Conservation (phyloP, 2,888 invertebrate species). For the Caenorhabditis drosophilae region DNA sequence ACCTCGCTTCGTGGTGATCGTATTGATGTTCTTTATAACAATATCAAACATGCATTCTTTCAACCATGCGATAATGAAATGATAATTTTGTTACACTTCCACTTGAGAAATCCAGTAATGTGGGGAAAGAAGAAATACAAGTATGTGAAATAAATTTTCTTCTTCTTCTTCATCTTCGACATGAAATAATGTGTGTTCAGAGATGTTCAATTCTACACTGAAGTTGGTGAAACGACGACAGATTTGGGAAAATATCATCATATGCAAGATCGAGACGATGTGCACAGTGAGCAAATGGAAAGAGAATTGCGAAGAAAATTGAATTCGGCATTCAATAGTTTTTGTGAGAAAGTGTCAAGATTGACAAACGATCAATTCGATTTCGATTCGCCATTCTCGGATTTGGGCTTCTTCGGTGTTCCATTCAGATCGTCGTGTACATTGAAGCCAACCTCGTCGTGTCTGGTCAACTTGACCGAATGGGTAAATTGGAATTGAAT, state of each 20-base stretch:
- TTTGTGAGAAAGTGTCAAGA: constrained; percentile 89
- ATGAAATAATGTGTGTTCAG: constrained; percentile 6
- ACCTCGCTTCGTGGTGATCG: constrained; percentile 99
- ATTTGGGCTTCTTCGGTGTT: constrained; percentile 95
- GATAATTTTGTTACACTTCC: constrained; percentile 98
- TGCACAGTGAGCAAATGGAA: constrained; percentile 97
- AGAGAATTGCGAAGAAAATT: constrained; percentile 92
- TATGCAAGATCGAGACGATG: constrained; percentile 98
- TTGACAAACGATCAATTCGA: constrained; percentile 96
- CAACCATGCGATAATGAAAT: constrained; percentile 91
- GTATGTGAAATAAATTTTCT: too few species aligned
- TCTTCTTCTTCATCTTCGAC: neutral
- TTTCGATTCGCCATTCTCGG: constrained; percentile 97
- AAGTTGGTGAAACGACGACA: constrained; percentile 98
- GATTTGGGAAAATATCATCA: constrained; percentile 99
- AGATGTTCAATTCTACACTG: constrained; percentile 88
- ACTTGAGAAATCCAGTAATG: constrained; percentile 97
- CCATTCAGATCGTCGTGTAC: constrained; percentile 78
- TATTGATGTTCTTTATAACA: constrained; percentile 98
- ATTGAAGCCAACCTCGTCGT: constrained; percentile 96
- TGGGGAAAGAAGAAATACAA: constrained; percentile 97
- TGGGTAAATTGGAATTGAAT: constrained; percentile 74
- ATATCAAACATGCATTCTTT: constrained; percentile 98
- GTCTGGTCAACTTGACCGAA: constrained; percentile 93
- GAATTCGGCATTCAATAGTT: constrained; percentile 95